Percentiles rank a stretch among this genome's conserved stretches.
These are phyloP conservation scores for Saccostrea glomerata DNA, from an alignment of 1,140 invertebrate genomes.

Conservation along the genomic window DNA sequence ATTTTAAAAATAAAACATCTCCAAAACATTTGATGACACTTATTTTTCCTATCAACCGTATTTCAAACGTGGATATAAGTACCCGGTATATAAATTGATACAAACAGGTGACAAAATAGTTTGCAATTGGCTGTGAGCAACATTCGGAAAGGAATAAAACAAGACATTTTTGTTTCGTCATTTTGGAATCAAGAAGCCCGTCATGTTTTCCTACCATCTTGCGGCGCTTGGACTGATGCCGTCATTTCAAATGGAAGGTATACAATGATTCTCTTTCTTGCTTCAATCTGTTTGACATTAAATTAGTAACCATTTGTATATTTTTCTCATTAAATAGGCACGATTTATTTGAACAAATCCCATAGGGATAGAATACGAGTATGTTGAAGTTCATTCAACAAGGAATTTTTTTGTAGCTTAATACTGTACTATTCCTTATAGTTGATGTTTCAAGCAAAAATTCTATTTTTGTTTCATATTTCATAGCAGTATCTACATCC, in stretches of 20 bases:
- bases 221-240: constrained; percentile 69
- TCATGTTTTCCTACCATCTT: constrained; percentile 69
- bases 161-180: no score
- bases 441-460: no score
- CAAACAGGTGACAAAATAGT: neutral
- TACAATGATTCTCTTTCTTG: neutral
- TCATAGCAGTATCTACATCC: no score
- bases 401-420: no score
- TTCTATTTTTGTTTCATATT: no score
- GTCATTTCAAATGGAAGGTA: constrained; percentile 70
- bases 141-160: neutral
- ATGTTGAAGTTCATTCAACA: no score
- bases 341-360: no score
- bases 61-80: neutral
- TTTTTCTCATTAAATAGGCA: no score
- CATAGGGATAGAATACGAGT: no score
- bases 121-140: neutral
- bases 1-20: constrained; percentile 29
- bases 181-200: neutral
- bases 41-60: neutral
- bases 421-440: no score
- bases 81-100: neutral
- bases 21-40: neutral
- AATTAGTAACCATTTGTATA: no score
- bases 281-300: neutral